Base-by-base conservation (phyloP, 2,888 invertebrate genomes). In the Orthosia cruda region DNA sequence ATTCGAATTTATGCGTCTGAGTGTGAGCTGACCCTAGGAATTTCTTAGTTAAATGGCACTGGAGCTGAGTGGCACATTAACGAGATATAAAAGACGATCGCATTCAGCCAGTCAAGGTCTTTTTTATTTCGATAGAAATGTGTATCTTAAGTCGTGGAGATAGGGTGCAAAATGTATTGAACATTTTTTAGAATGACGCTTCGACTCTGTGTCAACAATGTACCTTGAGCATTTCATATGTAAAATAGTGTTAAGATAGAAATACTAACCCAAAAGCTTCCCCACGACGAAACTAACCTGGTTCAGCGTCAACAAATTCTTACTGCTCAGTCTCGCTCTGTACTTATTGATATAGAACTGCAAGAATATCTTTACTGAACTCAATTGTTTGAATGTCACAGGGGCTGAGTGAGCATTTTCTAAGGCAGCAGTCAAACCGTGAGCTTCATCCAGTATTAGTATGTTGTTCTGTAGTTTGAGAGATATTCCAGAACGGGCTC, bases 381-480 rank as follows among this genome's bases (percentile, higher is more conserved):
- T 93, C 67, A 98, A 90, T 92, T 99, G 98, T 85, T 96, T 96
- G 0, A 97, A 97, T 0, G 97, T 97, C 18, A 99, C 95, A 57
- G 98, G 98, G 0, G 98, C 97, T 77, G 98, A 98, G 91, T 99
- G 98, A 88, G 99, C 98, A 89, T 98, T 98, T 80, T 98, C 98
- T 84, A 99, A 97, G 0, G 99, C 98, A 79, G 99, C 99, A 15
- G 99, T 95, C 2, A 99, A 97, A 93, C 99, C 99, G 89, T 99
- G 99, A 0, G 99, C 99, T 94, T 99, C 99, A 91, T 99, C 99
- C 23, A 99, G 97, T 76, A 99, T 98, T 0, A 99, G 97, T 45
- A 99, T 95, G 90, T 98, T 98, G 86, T 98, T 97, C 88, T 98
- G 97, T 1, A 97, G 89, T 74, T 97, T 95, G 0, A 97, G 87